Evolutionary conservation across 1,140 invertebrate genomes (phyloP).

Genomic region (Pseudomyrmex concolor): DNA sequence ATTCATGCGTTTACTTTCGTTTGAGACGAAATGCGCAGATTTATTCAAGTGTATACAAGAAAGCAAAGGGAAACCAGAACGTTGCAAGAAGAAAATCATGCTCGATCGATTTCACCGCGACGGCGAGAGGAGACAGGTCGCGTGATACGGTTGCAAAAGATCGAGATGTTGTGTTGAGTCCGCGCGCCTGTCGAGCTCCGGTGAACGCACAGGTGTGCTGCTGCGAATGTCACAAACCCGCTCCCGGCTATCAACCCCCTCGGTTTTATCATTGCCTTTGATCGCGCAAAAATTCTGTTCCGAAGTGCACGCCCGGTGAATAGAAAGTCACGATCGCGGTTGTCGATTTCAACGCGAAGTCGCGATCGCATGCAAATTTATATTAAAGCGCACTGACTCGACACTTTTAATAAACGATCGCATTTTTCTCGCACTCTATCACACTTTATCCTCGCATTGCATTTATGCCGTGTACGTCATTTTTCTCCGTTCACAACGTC

Average conservation of each 20-base stretch:
- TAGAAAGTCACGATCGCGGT: slow-evolving; percentile 31
- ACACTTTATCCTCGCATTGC: neutral
- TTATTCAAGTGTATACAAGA: neutral
- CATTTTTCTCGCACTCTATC: neutral
- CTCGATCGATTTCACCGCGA: slow-evolving; percentile 24
- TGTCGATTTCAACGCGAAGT: slow-evolving; percentile 1
- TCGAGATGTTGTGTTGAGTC: slow-evolving; percentile 15
- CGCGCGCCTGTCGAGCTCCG: neutral
- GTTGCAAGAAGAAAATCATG: slow-evolving; percentile 16
- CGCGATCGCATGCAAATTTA: slow-evolving; percentile 1
- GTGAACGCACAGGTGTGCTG: slow-evolving; percentile 33
- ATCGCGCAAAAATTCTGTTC: slow-evolving; percentile 17
- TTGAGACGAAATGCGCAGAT: neutral
- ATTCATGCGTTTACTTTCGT: neutral
- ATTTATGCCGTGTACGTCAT: neutral
- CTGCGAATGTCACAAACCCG: slow-evolving; percentile 8
- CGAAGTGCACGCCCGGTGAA: slow-evolving; percentile 10
- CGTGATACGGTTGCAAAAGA: slow-evolving; percentile 38
- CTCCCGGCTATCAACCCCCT: neutral
- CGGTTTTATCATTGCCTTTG: slow-evolving; percentile 9
- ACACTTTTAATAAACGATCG: slow-evolving; percentile 1
- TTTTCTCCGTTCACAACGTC: neutral
- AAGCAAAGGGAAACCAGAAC: neutral
- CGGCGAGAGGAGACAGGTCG: neutral
- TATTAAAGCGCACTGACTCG: slow-evolving; percentile 24